Base-by-base conservation (phyloP, 2,888 invertebrate species). In the Diadegma fenestrale region DNA sequence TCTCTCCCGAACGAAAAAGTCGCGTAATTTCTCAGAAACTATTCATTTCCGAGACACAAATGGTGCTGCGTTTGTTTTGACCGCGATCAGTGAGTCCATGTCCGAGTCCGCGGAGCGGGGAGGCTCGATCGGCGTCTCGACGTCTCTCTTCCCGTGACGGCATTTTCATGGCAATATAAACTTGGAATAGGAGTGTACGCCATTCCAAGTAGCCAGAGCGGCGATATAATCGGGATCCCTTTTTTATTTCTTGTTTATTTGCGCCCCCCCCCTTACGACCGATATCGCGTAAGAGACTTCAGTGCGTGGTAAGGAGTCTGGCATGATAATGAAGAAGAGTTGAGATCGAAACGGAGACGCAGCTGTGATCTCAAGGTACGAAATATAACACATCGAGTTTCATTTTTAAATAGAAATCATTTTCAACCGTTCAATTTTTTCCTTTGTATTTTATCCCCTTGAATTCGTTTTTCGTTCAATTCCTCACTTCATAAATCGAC, bases 271-370 rank as follows among this genome's bases (percentile, higher is more conserved):
- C 68, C 41, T 10, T 54, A 51, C 8, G 17, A 54, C 41, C 41
- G 63, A 71, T 77, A 77, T 78, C 75, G 58, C 71, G 63, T 17
- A 37, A 63, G 51, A 64, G 54, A 72, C 22, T 58, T 22, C 14
- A 76, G 72, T 80, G 14, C 68, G 33, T 10, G 22, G 26, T 12
- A 19, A 22, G 41, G 48, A 58, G 48, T 22, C 51, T 63, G 78
- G 80, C 43, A 41, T 54, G 33, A 81, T 58, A 54, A 85, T 85
- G 85, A 79, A 78, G 75, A 79, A 82, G 63, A 85, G 81, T 75
- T 85, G 85, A 85, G 81, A 64, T 17, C 54, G 78, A 78, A 54
- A 58, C 19, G 6, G 22, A 61, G 72, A 66, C 68, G 64, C 84
- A 78, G 54, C 78, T 81, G 54, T 61, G 73, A 63, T 72, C 41